Evolutionary conservation across 2,888 invertebrate species (phyloP).

Genomic region (Caenorhabditis auriculariae): DNA sequence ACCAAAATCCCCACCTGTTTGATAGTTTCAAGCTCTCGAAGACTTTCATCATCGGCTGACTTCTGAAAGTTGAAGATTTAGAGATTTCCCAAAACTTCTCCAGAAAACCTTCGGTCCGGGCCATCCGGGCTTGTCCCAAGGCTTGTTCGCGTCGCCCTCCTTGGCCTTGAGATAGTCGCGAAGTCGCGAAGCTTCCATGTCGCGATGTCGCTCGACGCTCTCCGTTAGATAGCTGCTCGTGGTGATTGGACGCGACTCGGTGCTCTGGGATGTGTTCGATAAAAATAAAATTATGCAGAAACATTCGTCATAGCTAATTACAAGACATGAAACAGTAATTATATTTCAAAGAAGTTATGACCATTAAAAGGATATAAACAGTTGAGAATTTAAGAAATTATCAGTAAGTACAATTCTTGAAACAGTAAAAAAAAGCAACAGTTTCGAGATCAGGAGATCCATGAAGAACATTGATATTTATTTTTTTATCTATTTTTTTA

Average conservation of each 20-base stretch:
- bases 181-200: slow-evolving; percentile 55
- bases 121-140: slow-evolving; percentile 63
- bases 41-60: slow-evolving; percentile 49
- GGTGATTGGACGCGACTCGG: slow-evolving; percentile 58
- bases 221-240: slow-evolving; percentile 60
- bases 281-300: too few species aligned
- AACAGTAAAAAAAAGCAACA: too few species aligned
- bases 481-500: too few species aligned
- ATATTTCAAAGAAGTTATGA: too few species aligned
- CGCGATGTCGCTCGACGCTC: slow-evolving; percentile 60
- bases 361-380: too few species aligned
- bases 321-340: too few species aligned
- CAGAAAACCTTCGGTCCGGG: slow-evolving; percentile 53
- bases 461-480: too few species aligned
- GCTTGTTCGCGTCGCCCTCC: slow-evolving; percentile 62
- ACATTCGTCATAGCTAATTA: too few species aligned
- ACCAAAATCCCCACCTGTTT: slow-evolving; percentile 36
- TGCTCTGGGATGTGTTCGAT: too few species aligned
- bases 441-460: too few species aligned
- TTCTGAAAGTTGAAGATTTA: slow-evolving; percentile 23
- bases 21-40: slow-evolving; percentile 56
- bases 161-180: slow-evolving; percentile 56
- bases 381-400: too few species aligned
- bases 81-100: not conserved
- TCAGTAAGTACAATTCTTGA: too few species aligned